Evolutionary conservation across 1,140 invertebrate species (phyloP).

Genomic region (Belonocnema kinseyi): DNA sequence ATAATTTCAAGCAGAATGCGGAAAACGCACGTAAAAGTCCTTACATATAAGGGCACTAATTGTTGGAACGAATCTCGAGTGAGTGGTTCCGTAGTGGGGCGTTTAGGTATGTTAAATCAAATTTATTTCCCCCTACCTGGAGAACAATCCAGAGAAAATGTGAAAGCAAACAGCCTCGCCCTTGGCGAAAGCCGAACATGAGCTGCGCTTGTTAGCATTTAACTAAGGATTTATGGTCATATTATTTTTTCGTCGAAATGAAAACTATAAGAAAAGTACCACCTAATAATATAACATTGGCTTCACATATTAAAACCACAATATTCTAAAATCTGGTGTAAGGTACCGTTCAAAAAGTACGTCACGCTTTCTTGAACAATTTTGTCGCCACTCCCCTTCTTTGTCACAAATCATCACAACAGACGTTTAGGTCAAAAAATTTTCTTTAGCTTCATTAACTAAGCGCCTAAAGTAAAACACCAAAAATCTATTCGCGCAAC

Average conservation of each 20-base stretch:
- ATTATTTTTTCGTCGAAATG: neutral
- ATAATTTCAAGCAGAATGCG: slow-evolving; percentile 13
- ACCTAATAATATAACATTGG: too few relatives aligned
- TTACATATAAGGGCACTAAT: slow-evolving; percentile 8
- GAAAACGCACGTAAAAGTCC: slow-evolving; percentile 4
- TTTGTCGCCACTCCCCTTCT: too few relatives aligned
- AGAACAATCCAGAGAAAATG: slow-evolving; percentile 21
- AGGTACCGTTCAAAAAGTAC: too few relatives aligned
- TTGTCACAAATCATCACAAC: too few relatives aligned
- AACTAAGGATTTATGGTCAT: neutral
- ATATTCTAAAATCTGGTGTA: too few relatives aligned
- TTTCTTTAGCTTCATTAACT: too few relatives aligned
- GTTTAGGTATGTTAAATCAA: slow-evolving; percentile 30
- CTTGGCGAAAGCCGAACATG: neutral
- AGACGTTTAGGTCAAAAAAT: too few relatives aligned
- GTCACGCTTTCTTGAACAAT: too few relatives aligned
- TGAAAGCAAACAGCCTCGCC: slow-evolving; percentile 14
- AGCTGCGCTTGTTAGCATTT: neutral
- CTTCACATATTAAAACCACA: too few relatives aligned
- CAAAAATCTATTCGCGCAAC: too few relatives aligned
- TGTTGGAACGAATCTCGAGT: slow-evolving; percentile 27
- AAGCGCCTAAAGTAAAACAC: too few relatives aligned
- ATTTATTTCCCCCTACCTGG: slow-evolving; percentile 13
- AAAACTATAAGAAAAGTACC: too few relatives aligned
- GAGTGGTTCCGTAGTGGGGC: neutral